Evolutionary conservation across 2,113 vertebrate species (phyloP).

Genomic region (Antennarius striatus): DNA sequence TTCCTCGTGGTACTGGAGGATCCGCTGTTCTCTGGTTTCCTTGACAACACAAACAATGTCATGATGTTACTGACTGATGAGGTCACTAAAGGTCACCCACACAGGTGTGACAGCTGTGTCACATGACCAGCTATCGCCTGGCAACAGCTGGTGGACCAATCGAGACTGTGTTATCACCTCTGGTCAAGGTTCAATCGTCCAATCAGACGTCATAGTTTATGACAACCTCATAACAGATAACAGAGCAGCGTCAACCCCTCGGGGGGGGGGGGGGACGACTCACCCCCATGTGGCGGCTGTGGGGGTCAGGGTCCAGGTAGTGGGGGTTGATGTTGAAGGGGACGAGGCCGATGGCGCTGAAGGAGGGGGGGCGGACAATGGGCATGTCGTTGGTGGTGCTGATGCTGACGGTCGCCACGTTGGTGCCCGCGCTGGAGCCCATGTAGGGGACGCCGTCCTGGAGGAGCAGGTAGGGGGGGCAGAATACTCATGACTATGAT

Average conservation of each 20-base stretch:
- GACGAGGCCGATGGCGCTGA: slow-evolving; percentile 83
- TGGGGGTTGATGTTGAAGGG: slow-evolving; percentile 92
- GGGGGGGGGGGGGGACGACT: slow-evolving; percentile 3
- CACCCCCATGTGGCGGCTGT: slow-evolving; percentile 89
- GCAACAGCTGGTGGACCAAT: not conserved
- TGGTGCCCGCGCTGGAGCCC: slow-evolving; percentile 88
- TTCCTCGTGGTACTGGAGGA: slow-evolving; percentile 86
- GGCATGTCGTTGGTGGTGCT: slow-evolving; percentile 91
- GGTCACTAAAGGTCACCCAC: too few species aligned
- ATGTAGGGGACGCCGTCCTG: slow-evolving; percentile 88
- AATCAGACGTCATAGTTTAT: not conserved
- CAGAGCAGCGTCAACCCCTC: too few species aligned
- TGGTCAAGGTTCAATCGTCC: not conserved
- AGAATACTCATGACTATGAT: not conserved
- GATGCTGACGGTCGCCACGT: slow-evolving; percentile 86
- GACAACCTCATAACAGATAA: too few species aligned
- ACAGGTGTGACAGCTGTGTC: too few species aligned
- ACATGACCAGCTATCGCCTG: not conserved
- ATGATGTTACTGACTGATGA: not conserved
- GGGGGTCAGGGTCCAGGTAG: slow-evolving; percentile 82
- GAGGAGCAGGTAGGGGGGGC: not conserved
- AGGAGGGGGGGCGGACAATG: slow-evolving; percentile 85
- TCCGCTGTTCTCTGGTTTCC: slow-evolving; percentile 89
- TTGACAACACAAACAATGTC: slow-evolving; percentile 47
- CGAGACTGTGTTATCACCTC: not conserved